Base-by-base conservation (phyloP, 2,888 invertebrate genomes). In the Latheticus oryzae region DNA sequence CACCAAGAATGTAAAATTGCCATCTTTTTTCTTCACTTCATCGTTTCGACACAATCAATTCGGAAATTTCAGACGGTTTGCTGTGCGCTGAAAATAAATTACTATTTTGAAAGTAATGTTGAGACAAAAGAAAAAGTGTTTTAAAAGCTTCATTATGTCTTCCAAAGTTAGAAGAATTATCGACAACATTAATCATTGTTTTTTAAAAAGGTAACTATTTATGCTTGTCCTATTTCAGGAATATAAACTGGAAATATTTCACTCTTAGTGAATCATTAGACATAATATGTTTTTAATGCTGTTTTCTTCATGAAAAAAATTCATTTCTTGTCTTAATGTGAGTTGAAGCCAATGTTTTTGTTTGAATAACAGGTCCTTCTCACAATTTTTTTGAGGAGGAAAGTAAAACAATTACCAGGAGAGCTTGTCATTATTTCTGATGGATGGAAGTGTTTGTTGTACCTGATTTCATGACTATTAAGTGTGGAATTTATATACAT, bases 1-100 rank as follows among this genome's bases (percentile, higher is more conserved):
- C 90, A 91, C 73, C 90, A 90, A 1, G 89, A 88, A 67, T 87
- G 85, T 68, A 91, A 83, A 67, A 90, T 85, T 30, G 89, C 84
- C 90, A 90, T 90, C 76, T 13, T 16, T 28, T 16, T 28, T 30
- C 38, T 32, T 61, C 50, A 58, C 42, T 42, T 35, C 47, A 52
- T 40, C 30, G 28, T 50, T 26, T 38, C 7, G n/a, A n/a, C n/a
- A n/a, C n/a, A n/a, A n/a, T n/a, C n/a, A 30, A 33, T 19, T 23
- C 30, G 40, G 15, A 38, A 45, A 17, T 21, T 28, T 11, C 17
- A 5, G 21, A 35, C 30, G 17, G 51, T 26, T 19, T 33, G 35
- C 26, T 33, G 45, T 38, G 24, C 9, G 37, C 58, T 52, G 40
- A 28, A 58, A 58, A 40, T 23, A 56, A 23, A n/a, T n/a, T n/a